phyloP scores from a whole-genome alignment of 2,797 vertebrate genomes.

The Rhynchonycteris naso region DNA sequence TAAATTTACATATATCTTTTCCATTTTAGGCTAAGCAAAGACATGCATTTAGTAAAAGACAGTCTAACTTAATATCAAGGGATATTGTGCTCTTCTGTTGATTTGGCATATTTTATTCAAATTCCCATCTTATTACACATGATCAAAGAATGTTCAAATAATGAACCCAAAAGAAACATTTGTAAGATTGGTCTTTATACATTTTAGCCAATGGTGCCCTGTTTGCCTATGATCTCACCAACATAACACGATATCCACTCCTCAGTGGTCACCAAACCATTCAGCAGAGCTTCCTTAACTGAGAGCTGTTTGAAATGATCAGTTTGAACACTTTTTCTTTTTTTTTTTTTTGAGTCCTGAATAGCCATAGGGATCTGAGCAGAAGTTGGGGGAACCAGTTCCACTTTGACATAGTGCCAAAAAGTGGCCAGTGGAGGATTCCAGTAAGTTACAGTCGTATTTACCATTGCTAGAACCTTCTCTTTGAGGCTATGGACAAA shows the following conservation, averaged over 20 bases:
- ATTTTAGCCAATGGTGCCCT: not conserved
- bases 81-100: not conserved
- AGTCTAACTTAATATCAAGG: not conserved
- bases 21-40: not conserved
- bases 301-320: not conserved
- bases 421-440: not conserved
- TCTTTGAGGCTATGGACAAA: not conserved
- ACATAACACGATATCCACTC: not conserved
- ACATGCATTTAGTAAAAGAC: not conserved
- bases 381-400: not conserved
- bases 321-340: not conserved
- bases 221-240: not conserved
- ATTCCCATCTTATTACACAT: not conserved
- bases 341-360: no score
- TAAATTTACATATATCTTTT: not conserved
- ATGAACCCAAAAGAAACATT: not conserved
- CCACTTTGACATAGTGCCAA: not conserved
- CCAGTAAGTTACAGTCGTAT: not conserved
- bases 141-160: not conserved
- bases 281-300: not conserved
- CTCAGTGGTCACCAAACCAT: not conserved
- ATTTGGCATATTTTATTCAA: not conserved
- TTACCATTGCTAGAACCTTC: not conserved
- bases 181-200: not conserved
- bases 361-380: not conserved